Evolutionary conservation across 2,888 invertebrate species (phyloP).

Genomic region (Lampropteryx suffumata): DNA sequence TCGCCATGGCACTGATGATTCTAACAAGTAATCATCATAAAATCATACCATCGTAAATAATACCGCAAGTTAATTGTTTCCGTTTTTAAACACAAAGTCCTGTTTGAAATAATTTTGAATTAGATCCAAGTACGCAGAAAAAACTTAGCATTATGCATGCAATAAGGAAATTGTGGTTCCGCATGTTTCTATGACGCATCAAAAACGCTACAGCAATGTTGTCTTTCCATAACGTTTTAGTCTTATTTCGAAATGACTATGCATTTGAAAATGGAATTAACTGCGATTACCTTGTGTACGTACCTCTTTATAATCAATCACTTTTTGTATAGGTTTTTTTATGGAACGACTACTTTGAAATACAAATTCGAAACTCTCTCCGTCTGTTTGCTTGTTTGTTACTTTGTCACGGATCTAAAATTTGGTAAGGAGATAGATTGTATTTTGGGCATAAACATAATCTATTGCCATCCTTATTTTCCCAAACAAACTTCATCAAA

Average conservation of each 20-base stretch:
- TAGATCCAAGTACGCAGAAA: slow-evolving; percentile 35
- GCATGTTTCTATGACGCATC: slow-evolving; percentile 34
- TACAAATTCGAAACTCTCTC: too few relatives aligned
- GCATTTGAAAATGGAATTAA: slow-evolving; percentile 11
- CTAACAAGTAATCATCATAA: background rate
- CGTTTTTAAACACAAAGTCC: slow-evolving; percentile 6
- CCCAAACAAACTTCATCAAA: too few relatives aligned
- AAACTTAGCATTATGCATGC: slow-evolving; percentile 29
- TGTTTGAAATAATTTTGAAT: slow-evolving; percentile 29
- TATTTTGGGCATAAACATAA: too few relatives aligned
- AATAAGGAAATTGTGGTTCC: slow-evolving; percentile 32
- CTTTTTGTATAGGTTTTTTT: too few relatives aligned
- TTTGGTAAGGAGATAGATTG: too few relatives aligned
- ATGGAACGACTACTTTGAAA: too few relatives aligned
- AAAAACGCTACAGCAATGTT: slow-evolving; percentile 28
- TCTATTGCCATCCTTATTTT: too few relatives aligned
- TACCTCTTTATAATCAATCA: background rate
- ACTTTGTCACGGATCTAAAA: too few relatives aligned
- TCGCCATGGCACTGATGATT: too few relatives aligned
- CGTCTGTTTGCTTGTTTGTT: too few relatives aligned
- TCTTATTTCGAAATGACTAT: slow-evolving; percentile 21
- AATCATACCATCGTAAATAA: background rate
- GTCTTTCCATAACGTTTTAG: slow-evolving; percentile 27
- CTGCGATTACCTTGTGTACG: background rate
- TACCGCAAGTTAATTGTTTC: slow-evolving; percentile 19